These are phyloP conservation scores for Euura lappo DNA, from an alignment of 1,140 invertebrate species.

Conservation along the genomic window DNA sequence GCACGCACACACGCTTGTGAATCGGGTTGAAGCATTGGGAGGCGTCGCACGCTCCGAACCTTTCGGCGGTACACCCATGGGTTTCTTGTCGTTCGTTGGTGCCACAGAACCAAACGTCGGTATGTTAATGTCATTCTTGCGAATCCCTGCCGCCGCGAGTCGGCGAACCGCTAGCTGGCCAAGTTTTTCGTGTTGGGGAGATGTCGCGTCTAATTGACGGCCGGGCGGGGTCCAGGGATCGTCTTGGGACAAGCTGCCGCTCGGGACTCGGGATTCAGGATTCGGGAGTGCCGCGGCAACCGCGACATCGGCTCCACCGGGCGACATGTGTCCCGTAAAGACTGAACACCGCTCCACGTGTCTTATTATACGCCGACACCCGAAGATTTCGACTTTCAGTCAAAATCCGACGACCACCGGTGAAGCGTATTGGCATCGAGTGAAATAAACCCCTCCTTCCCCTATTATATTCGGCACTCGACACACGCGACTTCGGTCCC, in stretches of 20 bases:
- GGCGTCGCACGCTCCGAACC: no score
- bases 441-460: no score
- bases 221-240: not conserved
- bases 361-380: constrained; percentile 42
- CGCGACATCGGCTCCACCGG: not conserved
- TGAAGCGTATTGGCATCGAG: no score
- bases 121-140: constrained; percentile 55
- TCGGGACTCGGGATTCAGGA: constrained; percentile 12
- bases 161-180: constrained; percentile 23
- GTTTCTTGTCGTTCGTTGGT: not conserved
- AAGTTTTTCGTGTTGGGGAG: constrained; percentile 45
- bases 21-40: no score
- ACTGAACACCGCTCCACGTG: constrained; percentile 40
- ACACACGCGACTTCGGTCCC: no score
- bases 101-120: constrained; percentile 20
- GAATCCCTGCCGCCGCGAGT: constrained; percentile 38
- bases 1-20: no score
- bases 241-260: not conserved
- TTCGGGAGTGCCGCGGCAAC: constrained; percentile 28
- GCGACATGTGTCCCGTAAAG: constrained; percentile 50
- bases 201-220: constrained; percentile 56
- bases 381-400: not conserved
- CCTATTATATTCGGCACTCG: no score
- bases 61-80: not conserved
- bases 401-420: no score